Base-by-base conservation (phyloP, 2,113 vertebrate species). In the Hyla sarda region DNA sequence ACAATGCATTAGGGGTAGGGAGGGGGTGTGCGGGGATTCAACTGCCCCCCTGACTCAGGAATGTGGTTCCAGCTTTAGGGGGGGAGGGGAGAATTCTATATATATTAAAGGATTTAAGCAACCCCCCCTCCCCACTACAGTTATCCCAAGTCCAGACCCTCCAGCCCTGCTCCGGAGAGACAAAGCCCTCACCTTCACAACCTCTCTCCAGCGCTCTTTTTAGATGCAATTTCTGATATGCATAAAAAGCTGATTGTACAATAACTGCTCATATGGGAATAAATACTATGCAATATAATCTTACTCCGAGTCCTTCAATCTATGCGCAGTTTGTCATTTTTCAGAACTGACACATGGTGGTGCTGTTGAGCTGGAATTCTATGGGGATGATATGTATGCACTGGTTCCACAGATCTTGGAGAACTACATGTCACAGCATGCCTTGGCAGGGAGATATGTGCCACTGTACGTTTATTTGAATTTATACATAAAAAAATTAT, bases 191-290 rank as follows among this genome's bases (percentile, higher is more conserved):
- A 87, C 85, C 78, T 80, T 82, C 78, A 87, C 85, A 82, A 87
- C 77, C 85, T 87, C 85, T 87, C 78, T 87, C 85, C 85, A 87
- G 79, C 71, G 85, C 85, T 87, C 77, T 87, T 87, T 87, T 87
- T 87, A 87, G 85, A 87, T 87, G 85, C 85, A 82, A 87, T 87
- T 87, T 87, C 85, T 87, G 85, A 87, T 87, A 87, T 87, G 85
- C 85, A 87, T 87, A 87, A 81, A 37, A 87, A 87, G 78, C 67
- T 87, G 85, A 87, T 87, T 87, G 85, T 87, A 87, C 85, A 87
- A 87, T 87, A 87, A 82, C 58, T 82, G 85, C 85, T 87, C 85
- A 87, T 87, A 87, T 81, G 85, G 85, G 67, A 87, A 87, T 87
- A 87, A 87, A 87, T 81, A 87, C 85, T 87, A 87, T 87, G 85